Evolutionary conservation across 2,113 vertebrate genomes (phyloP), one percentile per base, ranked within the genome.

Genomic region (Cyphomyrus plagiostoma): DNA sequence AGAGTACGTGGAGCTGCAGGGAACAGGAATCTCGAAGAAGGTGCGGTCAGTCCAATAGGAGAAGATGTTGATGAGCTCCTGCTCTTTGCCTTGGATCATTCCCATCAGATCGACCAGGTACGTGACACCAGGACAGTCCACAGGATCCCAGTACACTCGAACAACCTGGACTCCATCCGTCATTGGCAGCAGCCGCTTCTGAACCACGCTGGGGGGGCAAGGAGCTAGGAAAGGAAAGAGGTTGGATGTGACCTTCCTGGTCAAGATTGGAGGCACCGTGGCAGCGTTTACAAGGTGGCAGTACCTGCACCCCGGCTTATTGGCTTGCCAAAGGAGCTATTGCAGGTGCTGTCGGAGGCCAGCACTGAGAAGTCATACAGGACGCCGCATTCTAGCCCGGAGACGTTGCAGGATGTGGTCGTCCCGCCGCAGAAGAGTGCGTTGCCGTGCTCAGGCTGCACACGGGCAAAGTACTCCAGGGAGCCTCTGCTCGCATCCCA

Each of bases 1-100:
- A 35, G 91, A 93, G 84, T 93, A 97, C 10, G 89, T 13, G 13
- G 95, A 94, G 92, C 95, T 94, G 90, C 95, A 96, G 8, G 95
- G 95, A 52, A 96, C 85, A 0, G 92, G 94, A 2, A 96, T 90
- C 91, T 96, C 95, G 91, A 95, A 97, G 91, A 93, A 96, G 3
- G 84, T 77, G 74, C 83, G 88, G 1, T 93, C 49, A 1, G 91
- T 91, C 95, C 95, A 96, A 89, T 97, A 96, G 52, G 95, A 96
- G 0, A 92, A 88, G 23, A 96, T 17, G 0, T 91, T 66, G 90
- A 96, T 94, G 48, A 89, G 8, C 4, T 91, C 53, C 62, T 89
- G 89, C 4, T 93, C 91, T 91, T 93, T 86, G 53, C 91, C 90
- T 26, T 93, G 26, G 89, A 96, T 93, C 46, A 9, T 88, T 13